Base-by-base conservation (phyloP, 2,888 invertebrate species). In the Spicauda simplicius region DNA sequence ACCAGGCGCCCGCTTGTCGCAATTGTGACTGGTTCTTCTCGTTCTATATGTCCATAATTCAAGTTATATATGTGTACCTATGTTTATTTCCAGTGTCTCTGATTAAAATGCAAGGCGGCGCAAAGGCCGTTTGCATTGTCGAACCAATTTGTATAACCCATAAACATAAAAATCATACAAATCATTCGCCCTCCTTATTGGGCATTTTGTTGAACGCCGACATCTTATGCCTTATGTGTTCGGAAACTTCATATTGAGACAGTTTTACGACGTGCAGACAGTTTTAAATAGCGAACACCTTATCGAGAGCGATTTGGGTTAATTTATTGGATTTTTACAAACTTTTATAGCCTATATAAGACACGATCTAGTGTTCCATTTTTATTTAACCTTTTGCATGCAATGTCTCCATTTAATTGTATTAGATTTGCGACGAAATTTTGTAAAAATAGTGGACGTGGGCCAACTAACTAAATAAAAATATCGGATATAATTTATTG, bases 401-500 rank as follows among this genome's bases (percentile, higher is more conserved):
- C 70, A 68, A 71, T 78, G 78, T 74, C 69, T 73, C 74, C 77
- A 70, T 77, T 78, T 81, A 81, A 85, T 83, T 76, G 75, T 81
- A 81, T 81, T 85, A 82, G 77, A 10, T 14, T 41, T 14, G 41
- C 14, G 2, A 80, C 78, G 81, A 82, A 80, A 77, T 81, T 78
- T 83, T 84, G 84, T 76, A 83, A 79, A 80, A 80, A 80, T 81
- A 83, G 84, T 91, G 92, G 92, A 84, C 80, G 74, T 69, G 83
- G 87, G 92, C 92, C 92, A 93, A 91, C 77, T 82, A 83, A 80
- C 78, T 80, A 81, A 83, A 87, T 87, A 87, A 90, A 91, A 92
- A 92, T 92, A 91, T 87, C 88, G 80, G 85, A 80, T 85, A 86
- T 90, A 91, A 92, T 89, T 92, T 91, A 91, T 92, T 86, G 79